Evolutionary conservation across 2,113 vertebrate species (phyloP).

Genomic region (Misgurnus mizolepis): DNA sequence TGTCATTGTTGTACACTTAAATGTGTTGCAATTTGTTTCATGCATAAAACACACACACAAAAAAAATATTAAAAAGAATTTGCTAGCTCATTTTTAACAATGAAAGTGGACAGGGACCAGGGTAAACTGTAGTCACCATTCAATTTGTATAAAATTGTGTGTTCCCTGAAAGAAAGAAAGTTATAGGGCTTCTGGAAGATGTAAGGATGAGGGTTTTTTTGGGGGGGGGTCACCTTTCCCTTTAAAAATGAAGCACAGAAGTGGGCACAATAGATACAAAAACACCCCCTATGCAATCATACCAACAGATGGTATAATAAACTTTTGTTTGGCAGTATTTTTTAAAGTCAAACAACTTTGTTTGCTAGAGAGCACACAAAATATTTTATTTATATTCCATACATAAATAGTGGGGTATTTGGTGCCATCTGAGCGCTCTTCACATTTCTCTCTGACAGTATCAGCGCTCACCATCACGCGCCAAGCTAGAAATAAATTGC

Average conservation of each 20-base stretch:
- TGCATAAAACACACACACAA: not conserved
- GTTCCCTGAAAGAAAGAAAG: constrained; percentile 42
- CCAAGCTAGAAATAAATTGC: constrained; percentile 79
- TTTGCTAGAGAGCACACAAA: constrained; percentile 62
- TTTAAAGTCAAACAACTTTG: constrained; percentile 59
- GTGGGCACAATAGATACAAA: not conserved
- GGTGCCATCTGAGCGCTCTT: constrained; percentile 76
- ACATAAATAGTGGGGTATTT: constrained; percentile 79
- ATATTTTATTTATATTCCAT: constrained; percentile 80
- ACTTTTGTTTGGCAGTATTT: constrained; percentile 54
- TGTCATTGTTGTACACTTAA: not conserved
- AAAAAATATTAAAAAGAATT: not conserved
- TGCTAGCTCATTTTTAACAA: not conserved
- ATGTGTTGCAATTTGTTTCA: not conserved
- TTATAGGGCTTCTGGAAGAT: constrained; percentile 47
- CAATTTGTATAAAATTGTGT: too few species aligned
- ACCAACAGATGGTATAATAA: constrained; percentile 35
- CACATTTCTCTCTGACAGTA: constrained; percentile 80
- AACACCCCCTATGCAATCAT: not conserved
- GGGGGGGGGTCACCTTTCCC: too few species aligned
- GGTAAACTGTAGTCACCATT: too few species aligned
- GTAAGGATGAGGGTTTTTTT: too few species aligned
- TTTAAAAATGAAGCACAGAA: not conserved
- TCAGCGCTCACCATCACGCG: constrained; percentile 76
- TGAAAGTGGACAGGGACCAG: too few species aligned